A percentile compares a stretch with the other conserved stretches of the same genome.
phyloP scores from a whole-genome alignment of 2,113 vertebrate genomes.

The Petroica traversi region DNA sequence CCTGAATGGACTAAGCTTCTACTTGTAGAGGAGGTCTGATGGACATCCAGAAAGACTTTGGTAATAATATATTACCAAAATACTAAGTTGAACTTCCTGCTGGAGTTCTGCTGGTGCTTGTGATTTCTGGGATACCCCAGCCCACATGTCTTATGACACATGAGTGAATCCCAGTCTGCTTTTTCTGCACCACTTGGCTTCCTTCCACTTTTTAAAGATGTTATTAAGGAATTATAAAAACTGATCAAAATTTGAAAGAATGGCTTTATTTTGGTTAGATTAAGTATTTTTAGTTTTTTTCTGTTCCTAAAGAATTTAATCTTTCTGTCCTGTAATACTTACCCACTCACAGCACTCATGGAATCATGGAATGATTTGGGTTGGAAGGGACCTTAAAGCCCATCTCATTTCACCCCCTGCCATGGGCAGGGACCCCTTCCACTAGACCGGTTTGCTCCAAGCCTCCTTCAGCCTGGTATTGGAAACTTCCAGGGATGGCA shows the following conservation, averaged over 20 bases:
- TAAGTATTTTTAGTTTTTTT: neutral
- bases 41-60: neutral
- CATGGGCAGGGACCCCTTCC: neutral
- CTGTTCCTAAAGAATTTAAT: neutral
- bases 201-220: neutral
- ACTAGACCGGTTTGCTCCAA: fast-evolving
- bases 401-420: neutral
- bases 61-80: neutral
- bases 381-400: neutral
- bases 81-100: neutral
- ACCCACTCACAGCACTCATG: neutral
- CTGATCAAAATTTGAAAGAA: neutral
- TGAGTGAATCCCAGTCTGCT: neutral
- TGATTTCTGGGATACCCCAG: neutral
- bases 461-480: fast-evolving
- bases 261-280: neutral
- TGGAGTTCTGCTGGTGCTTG: neutral
- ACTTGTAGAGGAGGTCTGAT: neutral
- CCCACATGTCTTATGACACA: neutral
- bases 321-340: neutral
- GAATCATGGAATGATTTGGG: neutral
- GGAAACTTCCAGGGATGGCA: no score
- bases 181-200: neutral
- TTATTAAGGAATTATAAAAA: neutral
- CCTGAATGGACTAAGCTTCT: neutral